Conservation (phyloP, 35 echinoderm and acorn worm species). For the Stichopus chloronotus region DNA sequence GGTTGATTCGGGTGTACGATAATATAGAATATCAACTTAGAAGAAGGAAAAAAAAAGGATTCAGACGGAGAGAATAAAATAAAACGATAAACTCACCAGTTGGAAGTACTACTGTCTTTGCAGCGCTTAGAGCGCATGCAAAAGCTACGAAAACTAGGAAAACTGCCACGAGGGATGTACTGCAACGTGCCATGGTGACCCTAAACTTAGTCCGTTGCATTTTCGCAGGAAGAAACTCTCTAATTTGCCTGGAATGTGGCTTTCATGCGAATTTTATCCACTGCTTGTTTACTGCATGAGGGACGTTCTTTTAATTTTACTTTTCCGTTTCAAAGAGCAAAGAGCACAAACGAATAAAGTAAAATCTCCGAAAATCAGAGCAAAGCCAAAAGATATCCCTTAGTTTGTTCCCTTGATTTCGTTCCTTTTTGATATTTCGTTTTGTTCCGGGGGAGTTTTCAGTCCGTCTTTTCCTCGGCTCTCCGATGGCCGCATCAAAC, state of each 20-base stretch:
- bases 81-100: conserved; percentile 27
- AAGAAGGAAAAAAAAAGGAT: background rate
- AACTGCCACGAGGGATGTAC: conserved; percentile 27
- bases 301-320: background rate
- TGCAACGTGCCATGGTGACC: conserved; percentile 34
- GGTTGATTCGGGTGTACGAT: too few relatives aligned
- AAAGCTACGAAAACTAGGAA: conserved; percentile 42
- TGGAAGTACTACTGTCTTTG: conserved; percentile 46
- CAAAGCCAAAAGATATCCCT: background rate
- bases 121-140: conserved; percentile 40
- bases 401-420: conserved; percentile 1
- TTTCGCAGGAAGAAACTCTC: conserved; percentile 13
- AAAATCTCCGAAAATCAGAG: conserved; percentile 13
- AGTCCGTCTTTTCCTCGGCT: conserved; percentile 2
- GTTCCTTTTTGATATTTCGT: background rate
- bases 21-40: background rate
- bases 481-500: background rate
- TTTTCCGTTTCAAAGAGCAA: conserved; percentile 22
- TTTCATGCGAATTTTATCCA: conserved; percentile 45
- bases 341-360: background rate
- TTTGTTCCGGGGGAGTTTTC: background rate
- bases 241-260: conserved; percentile 23
- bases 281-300: conserved; percentile 22
- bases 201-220: conserved; percentile 33
- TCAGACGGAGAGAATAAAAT: background rate